Percentiles rank a stretch among this genome's conserved stretches.
These are phyloP conservation scores for Dolichomitus sp. DNA, from an alignment of 2,888 invertebrate genomes.

Conservation along the genomic window DNA sequence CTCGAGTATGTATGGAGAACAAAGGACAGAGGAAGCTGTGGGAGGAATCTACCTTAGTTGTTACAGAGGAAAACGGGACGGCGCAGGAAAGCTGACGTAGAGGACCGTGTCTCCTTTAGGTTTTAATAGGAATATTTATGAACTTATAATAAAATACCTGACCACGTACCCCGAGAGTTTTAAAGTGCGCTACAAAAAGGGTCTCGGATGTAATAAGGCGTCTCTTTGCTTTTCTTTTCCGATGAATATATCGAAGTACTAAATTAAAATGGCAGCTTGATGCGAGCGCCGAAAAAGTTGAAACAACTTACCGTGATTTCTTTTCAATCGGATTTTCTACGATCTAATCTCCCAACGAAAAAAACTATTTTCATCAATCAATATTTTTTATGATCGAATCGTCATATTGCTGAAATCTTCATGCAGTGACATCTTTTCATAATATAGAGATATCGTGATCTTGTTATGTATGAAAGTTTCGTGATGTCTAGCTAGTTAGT, in stretches of 20 bases:
- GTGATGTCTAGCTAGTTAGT: too few relatives aligned
- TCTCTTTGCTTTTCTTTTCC: conserved; percentile 2
- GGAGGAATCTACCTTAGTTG: conserved; percentile 9
- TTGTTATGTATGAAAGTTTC: too few relatives aligned
- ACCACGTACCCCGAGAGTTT: conserved; percentile 31
- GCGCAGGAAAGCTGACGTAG: neutral
- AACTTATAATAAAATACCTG: conserved; percentile 66
- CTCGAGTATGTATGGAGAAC: conserved; percentile 26
- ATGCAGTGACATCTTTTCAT: too few relatives aligned
- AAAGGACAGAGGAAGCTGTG: neutral
- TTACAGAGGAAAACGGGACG: conserved; percentile 5
- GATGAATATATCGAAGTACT: conserved; percentile 51
- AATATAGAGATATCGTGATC: too few relatives aligned
- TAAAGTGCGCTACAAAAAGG: conserved; percentile 4
- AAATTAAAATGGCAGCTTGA: conserved; percentile 47
- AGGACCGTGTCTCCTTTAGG: conserved; percentile 1
- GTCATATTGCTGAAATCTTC: too few relatives aligned
- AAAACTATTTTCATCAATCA: too few relatives aligned
- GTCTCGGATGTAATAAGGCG: conserved; percentile 51
- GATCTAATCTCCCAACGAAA: too few relatives aligned
- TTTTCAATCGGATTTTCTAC: neutral
- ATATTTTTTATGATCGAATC: too few relatives aligned
- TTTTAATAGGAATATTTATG: conserved; percentile 67
- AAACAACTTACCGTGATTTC: conserved; percentile 11
- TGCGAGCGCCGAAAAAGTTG: neutral